A percentile compares a stretch with the other conserved stretches of the same genome.
These are phyloP conservation scores for Nothobranchius kuhntae DNA, from an alignment of 2,113 vertebrate species.

Conservation along the genomic window DNA sequence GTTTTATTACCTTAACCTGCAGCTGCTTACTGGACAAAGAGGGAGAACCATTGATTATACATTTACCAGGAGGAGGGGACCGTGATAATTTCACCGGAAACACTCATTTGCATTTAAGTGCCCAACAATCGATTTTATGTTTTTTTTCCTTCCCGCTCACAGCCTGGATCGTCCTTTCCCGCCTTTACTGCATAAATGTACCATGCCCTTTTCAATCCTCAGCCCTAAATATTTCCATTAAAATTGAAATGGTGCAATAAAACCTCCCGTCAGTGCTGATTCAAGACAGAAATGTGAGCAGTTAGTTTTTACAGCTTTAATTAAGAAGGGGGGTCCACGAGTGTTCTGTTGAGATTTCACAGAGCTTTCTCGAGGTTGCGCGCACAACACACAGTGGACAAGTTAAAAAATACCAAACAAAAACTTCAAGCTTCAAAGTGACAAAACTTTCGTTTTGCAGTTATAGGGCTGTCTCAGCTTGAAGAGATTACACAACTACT, in stretches of 20 bases:
- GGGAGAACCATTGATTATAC: conserved; percentile 64
- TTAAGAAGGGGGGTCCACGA: conserved; percentile 23
- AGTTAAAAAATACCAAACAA: conserved; percentile 22
- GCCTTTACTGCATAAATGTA: conserved; percentile 52
- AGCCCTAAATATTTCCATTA: conserved; percentile 67
- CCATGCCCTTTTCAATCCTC: conserved; percentile 65
- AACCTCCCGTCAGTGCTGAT: conserved; percentile 36
- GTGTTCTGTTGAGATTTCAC: conserved; percentile 27
- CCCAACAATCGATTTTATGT: conserved; percentile 42
- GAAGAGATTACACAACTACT: conserved; percentile 31
- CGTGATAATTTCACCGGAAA: conserved; percentile 65
- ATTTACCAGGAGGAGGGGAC: conserved; percentile 53
- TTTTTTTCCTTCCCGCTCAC: conserved; percentile 43
- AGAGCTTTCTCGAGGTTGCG: conserved; percentile 1
- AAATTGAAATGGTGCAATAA: conserved; percentile 60
- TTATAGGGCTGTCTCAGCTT: conserved; percentile 52
- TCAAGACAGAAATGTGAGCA: conserved; percentile 38
- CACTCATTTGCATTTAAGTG: conserved; percentile 71
- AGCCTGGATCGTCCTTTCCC: conserved; percentile 33
- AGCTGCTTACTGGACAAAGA: conserved; percentile 48
- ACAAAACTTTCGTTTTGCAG: conserved; percentile 37
- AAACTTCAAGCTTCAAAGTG: conserved; percentile 10
- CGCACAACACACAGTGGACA: neutral
- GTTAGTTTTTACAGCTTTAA: conserved; percentile 46
- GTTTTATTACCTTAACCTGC: conserved; percentile 68